These are phyloP conservation scores for Nymphicus hollandicus DNA, from an alignment of 2,113 vertebrate species.

Conservation along the genomic window DNA sequence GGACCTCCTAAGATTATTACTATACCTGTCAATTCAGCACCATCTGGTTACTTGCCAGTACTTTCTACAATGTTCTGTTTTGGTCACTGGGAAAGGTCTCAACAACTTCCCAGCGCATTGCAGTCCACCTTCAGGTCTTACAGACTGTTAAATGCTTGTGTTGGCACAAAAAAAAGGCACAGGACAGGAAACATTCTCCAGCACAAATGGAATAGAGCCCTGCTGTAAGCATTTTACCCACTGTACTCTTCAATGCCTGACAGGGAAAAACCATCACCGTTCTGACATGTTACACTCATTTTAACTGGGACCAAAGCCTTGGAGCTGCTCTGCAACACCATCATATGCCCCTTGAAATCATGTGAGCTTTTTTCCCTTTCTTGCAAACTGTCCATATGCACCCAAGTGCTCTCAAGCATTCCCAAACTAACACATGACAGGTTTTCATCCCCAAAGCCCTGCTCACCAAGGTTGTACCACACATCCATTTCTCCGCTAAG, in stretches of 20 bases:
- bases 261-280: neutral
- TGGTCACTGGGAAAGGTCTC: neutral
- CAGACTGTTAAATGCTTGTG: neutral
- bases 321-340: neutral
- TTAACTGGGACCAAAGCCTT: neutral
- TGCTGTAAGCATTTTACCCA: neutral
- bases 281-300: neutral
- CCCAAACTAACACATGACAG: fast-evolving
- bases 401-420: neutral
- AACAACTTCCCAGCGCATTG: neutral
- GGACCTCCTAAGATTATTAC: neutral
- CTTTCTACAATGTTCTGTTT: neutral
- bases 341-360: neutral
- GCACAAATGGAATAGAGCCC: neutral
- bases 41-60: neutral
- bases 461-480: constrained; percentile 98
- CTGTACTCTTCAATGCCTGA: neutral
- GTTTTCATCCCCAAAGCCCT: neutral
- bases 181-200: neutral
- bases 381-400: neutral
- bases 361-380: fast-evolving
- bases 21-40: neutral
- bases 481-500: constrained; percentile 98
- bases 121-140: neutral
- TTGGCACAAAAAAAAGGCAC: neutral